Base-by-base conservation (phyloP, 2,888 invertebrate genomes). In the Tortricodes alternella region DNA sequence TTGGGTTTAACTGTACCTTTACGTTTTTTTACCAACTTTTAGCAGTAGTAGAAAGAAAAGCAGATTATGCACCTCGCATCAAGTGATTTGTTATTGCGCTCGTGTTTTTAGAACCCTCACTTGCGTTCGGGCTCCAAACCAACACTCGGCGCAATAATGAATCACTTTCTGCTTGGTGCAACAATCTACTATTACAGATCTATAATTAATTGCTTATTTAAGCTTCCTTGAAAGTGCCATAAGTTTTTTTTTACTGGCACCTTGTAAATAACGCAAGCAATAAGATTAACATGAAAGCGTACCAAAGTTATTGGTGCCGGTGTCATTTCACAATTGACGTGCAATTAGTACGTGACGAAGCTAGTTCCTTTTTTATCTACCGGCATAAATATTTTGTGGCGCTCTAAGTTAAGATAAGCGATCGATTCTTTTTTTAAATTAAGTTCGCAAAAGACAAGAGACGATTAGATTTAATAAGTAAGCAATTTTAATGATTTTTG, bases 381-480 rank as follows among this genome's bases (percentile, higher is more conserved):
- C 27, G 1, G 27, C 27, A n/a, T 8, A n/a, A 27, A 2, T 4
- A 27, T 9, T 27, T 27, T 9, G 27, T n/a, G 8, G 27, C 27
- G 27, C 9, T 27, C n/a, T n/a, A 6, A 15, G 35, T 18, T 24
- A 35, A n/a, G 16, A 11, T 38, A 41, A 48, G 38, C 27, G 19
- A 24, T 41, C 24, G 41, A 23, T 43, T 43, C 13, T 27, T 27
- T 43, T 43, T 19, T 35, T n/a, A n/a, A 35, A 41, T 43, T 46
- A 48, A 27, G 27, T 46, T 49, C 44, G 58, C 49, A 37, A 49
- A 49, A 46, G 44, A 50, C 37, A 44, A 29, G 35, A 53, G 37
- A 49, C 19, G 21, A 37, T 37, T 50, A 55, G 34, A 16, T 24
- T 48, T 35, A 35, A 52, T 11, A 23, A 43, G 21, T 43, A 43